Conservation (phyloP, 1,140 invertebrate genomes). For the Papilio helenus region DNA sequence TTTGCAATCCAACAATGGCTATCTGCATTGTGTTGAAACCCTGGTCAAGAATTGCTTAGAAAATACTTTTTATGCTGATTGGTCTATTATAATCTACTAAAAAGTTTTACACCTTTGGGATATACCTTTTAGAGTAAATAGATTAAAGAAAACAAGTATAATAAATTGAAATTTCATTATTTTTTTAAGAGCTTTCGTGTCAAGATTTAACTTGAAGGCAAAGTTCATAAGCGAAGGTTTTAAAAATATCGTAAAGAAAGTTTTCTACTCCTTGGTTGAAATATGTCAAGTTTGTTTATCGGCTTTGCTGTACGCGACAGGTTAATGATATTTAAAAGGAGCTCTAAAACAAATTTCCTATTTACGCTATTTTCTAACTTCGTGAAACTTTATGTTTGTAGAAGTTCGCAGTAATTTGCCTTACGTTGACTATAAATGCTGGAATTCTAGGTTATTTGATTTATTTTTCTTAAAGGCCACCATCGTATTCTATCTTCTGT, state of each 20-base stretch:
- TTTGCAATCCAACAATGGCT: too few species aligned
- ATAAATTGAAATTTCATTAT: neutral
- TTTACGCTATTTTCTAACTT: constrained; percentile 12
- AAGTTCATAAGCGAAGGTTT: constrained; percentile 17
- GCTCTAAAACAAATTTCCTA: constrained; percentile 16
- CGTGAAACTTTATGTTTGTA: constrained; percentile 3
- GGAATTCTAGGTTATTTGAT: neutral
- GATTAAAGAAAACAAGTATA: neutral
- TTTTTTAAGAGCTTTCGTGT: neutral
- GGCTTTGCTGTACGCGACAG: constrained; percentile 16
- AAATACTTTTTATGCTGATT: too few species aligned
- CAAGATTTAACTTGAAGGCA: neutral
- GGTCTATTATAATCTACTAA: too few species aligned
- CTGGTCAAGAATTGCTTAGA: too few species aligned
- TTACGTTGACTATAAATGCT: neutral
- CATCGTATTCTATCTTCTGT: too few species aligned
- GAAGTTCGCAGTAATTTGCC: constrained; percentile 1
- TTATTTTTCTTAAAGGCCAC: neutral
- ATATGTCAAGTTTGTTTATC: constrained; percentile 25
- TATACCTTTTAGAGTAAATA: neutral
- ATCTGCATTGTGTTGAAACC: too few species aligned
- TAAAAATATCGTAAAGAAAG: constrained; percentile 5
- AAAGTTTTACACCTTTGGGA: too few species aligned
- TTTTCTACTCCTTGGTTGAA: constrained; percentile 3
- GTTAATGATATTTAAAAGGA: constrained; percentile 19